phyloP scores from a whole-genome alignment of 2,888 invertebrate species.

The Trichogramma dendrolimi region DNA sequence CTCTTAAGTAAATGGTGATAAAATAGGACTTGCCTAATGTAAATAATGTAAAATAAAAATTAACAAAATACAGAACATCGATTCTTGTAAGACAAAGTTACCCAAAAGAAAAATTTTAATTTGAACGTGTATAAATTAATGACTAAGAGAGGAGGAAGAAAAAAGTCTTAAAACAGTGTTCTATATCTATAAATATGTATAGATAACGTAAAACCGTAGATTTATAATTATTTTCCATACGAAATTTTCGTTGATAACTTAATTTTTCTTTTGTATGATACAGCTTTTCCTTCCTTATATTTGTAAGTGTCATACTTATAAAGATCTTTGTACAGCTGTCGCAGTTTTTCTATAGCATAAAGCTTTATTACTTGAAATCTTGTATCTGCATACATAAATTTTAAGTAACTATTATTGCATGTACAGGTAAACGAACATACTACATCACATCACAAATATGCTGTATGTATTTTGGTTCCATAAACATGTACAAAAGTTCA shows the following conservation, averaged over 20 bases:
- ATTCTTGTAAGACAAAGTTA: conserved; percentile 41
- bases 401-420: conserved; percentile 39
- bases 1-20: conserved; percentile 28
- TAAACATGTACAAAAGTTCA: conserved; percentile 47
- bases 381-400: conserved; percentile 39
- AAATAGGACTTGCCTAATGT: conserved; percentile 46
- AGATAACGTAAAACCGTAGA: conserved; percentile 26
- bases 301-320: conserved; percentile 29
- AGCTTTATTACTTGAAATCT: conserved; percentile 33
- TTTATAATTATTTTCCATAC: conserved; percentile 29
- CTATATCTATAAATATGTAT: conserved; percentile 25
- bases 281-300: conserved; percentile 23
- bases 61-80: conserved; percentile 42
- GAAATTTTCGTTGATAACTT: conserved; percentile 27
- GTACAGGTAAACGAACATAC: conserved; percentile 37
- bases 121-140: conserved; percentile 31
- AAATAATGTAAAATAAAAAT: conserved; percentile 49
- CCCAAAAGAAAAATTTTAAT: conserved; percentile 36
- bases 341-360: conserved; percentile 37
- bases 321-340: conserved; percentile 39
- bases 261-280: conserved; percentile 34
- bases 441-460: conserved; percentile 39
- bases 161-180: conserved; percentile 19
- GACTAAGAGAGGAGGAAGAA: conserved; percentile 20
- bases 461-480: conserved; percentile 44